Base-by-base conservation (phyloP, 2,888 invertebrate genomes). In the Nomada goodeniana region DNA sequence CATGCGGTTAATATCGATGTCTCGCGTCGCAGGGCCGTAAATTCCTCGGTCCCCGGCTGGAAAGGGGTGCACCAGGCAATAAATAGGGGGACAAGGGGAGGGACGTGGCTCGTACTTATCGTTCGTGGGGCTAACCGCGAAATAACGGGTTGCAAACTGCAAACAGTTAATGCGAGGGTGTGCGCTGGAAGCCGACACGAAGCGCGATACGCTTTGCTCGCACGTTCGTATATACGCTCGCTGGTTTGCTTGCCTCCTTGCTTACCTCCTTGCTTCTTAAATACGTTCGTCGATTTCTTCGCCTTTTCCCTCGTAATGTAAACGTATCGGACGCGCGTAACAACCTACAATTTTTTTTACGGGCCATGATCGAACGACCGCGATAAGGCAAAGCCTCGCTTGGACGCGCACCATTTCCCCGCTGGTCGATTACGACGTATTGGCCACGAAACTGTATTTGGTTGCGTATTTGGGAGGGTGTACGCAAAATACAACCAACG, bases 101-200 rank as follows among this genome's bases (percentile, higher is more conserved):
- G 67, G 72, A 63, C 74, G 60, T 42, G 61, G 76, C 76, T 69
- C 64, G 78, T 60, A 85, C 81, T 85, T 88, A 88, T 88, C 83
- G 80, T 71, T 59, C 71, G 23, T 23, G 64, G 83, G 82, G 72
- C 85, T 90, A 90, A 91, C 90, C 89, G 86, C 89, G 69, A 89
- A 90, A 90, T 89, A 90, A 90, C 90, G 90, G 90, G 90, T 90
- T 89, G 85, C 86, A 65, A 83, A 86, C 73, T 59, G 80, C 83
- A 76, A 82, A 76, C 80, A 72, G 82, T 82, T 87, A 86, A 86
- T 82, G 74, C 76, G 69, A 77, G 79, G 80, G 78, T 63, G 84
- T 74, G 73, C 64, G 83, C 59, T 71, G 82, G 63, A 59, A 78
- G 47, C 50, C 80, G 26, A 23, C 59, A 70, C 69, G 29, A 44